These are phyloP conservation scores for Brenthis daphne DNA, from an alignment of 2,888 invertebrate species.

Conservation along the genomic window DNA sequence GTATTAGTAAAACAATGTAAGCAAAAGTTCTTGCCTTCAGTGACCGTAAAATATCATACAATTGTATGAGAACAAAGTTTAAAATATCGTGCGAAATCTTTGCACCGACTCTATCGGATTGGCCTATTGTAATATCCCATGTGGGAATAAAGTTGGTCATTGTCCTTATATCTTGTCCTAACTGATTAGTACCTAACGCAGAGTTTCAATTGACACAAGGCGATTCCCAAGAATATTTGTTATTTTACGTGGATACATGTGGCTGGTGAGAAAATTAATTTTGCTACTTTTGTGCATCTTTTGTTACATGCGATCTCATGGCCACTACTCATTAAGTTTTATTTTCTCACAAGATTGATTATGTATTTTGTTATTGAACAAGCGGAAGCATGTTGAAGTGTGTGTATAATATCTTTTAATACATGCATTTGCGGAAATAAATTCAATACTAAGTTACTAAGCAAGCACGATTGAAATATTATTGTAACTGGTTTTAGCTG, in stretches of 20 bases:
- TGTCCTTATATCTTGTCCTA: slow-evolving; percentile 70
- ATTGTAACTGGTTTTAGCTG: too few species aligned
- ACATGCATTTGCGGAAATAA: slow-evolving; percentile 3
- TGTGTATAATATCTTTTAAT: slow-evolving; percentile 2
- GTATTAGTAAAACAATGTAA: slow-evolving; percentile 39
- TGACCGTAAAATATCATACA: slow-evolving; percentile 46
- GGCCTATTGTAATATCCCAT: slow-evolving; percentile 52
- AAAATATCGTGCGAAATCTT: slow-evolving; percentile 57
- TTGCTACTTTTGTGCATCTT: slow-evolving; percentile 54
- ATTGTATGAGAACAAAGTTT: slow-evolving; percentile 43
- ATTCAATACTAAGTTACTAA: not conserved
- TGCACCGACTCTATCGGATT: slow-evolving; percentile 42
- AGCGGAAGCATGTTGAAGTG: slow-evolving; percentile 27
- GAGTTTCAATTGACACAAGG: slow-evolving; percentile 70
- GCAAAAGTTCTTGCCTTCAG: slow-evolving; percentile 40
- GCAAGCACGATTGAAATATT: too few species aligned
- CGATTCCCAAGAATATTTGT: slow-evolving; percentile 65
- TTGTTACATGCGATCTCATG: slow-evolving; percentile 70
- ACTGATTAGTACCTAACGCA: slow-evolving; percentile 69
- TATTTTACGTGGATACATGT: slow-evolving; percentile 36
- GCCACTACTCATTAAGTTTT: slow-evolving; percentile 56
- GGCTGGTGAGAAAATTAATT: slow-evolving; percentile 68
- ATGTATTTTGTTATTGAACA: slow-evolving; percentile 54
- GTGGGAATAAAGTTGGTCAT: slow-evolving; percentile 61
- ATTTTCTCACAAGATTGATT: slow-evolving; percentile 74